Base-by-base conservation (phyloP, 2,797 vertebrate genomes). In the Micropoecilia bifurca region DNA sequence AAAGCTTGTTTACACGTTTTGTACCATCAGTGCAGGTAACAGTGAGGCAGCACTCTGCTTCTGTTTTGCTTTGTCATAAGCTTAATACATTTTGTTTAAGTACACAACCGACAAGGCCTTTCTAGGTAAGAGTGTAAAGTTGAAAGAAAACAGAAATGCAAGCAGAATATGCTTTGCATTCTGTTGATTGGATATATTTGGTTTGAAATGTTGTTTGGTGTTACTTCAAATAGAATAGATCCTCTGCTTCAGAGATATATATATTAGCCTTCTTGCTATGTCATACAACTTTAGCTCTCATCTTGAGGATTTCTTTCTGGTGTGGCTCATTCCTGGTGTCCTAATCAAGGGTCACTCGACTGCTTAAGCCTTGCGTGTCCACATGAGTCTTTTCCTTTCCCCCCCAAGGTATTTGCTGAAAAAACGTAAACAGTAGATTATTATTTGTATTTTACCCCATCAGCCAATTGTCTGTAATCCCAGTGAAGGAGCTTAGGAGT, bases 381-480 rank as follows among this genome's bases (percentile, higher is more conserved):
- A 76, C 88, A 39, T 30, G 57, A 50, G 77, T 81, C 87, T 89
- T 92, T 92, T 85, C 7, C 82, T 83, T 16, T 83, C 83, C 16
- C 85, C 85, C 84, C 73, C 53, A 77, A 84, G 78, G 88, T 91
- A 92, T 91, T 89, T 90, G 81, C 48, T 73, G 25, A 25, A 78
- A 91, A 94, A 91, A 46, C 75, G 45, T 90, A 88, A 94, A 93
- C 86, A 91, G 86, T 73, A 92, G 89, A 92, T 92, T 88, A 89
- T 91, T 89, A 85, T 93, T 91, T 91, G 78, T 85, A 83, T 88
- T 90, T 83, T 80, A 69, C 66, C 71, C 77, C 81, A 81, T 85
- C 79, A 89, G 85, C 90, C 88, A 93, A 91, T 91, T 93, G 90
- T 91, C 81, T 83, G 13, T 95, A 93, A 94, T 95, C 92, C 90